phyloP scores from a whole-genome alignment of 1,140 invertebrate genomes.

The Lepidurus couesii region DNA sequence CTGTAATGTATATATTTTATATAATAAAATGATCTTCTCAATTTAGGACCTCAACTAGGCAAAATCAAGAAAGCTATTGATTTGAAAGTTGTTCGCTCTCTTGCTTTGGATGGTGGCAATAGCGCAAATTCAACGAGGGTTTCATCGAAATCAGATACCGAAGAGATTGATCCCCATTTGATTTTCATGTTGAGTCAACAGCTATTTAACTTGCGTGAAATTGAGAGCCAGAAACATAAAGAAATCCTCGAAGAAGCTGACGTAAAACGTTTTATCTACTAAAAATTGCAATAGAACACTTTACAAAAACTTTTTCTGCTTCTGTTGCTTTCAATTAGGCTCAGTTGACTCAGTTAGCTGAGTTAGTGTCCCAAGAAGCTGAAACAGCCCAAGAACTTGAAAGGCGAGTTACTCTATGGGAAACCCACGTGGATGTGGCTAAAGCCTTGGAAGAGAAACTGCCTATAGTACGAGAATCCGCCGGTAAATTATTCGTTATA shows the following conservation, averaged over 20 bases:
- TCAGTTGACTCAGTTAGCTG: background rate
- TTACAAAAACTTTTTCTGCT: background rate
- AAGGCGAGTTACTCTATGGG: background rate
- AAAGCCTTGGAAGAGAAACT: background rate
- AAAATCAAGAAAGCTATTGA: background rate
- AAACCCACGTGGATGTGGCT: background rate
- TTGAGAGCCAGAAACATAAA: background rate
- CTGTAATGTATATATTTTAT: background rate
- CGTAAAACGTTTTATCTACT: background rate
- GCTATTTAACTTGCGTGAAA: background rate
- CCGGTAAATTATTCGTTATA: background rate
- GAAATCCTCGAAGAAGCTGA: background rate
- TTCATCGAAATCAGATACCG: background rate
- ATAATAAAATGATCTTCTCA: background rate
- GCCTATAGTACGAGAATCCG: background rate
- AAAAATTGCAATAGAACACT: background rate
- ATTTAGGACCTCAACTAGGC: background rate
- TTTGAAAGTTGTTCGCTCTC: background rate
- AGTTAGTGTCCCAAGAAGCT: background rate
- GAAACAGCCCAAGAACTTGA: background rate
- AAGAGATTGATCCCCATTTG: background rate
- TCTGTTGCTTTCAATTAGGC: background rate
- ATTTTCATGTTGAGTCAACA: background rate
- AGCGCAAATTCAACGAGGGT: background rate
- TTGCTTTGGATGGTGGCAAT: background rate